These are phyloP conservation scores for Scomber japonicus DNA, from an alignment of 2,113 vertebrate genomes.

Conservation along the genomic window DNA sequence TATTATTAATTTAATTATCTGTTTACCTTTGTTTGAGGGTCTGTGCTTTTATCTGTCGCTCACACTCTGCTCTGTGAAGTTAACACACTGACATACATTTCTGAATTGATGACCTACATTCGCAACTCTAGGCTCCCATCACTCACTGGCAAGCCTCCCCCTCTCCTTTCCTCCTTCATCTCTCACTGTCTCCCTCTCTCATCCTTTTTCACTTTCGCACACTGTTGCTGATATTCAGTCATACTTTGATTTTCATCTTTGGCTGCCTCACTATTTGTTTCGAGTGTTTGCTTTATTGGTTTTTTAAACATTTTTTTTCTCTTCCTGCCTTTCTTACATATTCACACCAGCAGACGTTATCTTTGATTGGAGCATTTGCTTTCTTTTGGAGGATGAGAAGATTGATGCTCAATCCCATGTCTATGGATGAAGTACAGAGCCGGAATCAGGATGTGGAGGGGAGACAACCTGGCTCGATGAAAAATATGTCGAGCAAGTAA, in stretches of 20 bases:
- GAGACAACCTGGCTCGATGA: too few relatives aligned
- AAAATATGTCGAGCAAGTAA: too few relatives aligned
- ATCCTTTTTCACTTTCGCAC: background rate
- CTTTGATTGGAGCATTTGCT: too few relatives aligned
- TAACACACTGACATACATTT: constrained; percentile 80
- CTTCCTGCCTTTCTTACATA: background rate
- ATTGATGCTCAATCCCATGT: too few relatives aligned
- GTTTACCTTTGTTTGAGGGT: background rate
- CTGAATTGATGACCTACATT: constrained; percentile 79
- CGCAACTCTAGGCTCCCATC: constrained; percentile 36
- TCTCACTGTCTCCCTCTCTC: background rate
- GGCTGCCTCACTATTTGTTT: background rate
- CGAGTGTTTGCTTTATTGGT: background rate
- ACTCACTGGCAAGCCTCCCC: constrained; percentile 1
- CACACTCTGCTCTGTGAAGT: constrained; percentile 13
- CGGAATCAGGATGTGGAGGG: too few relatives aligned
- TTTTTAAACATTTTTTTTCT: background rate
- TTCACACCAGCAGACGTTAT: too few relatives aligned
- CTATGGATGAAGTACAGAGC: too few relatives aligned
- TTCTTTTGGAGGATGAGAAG: too few relatives aligned
- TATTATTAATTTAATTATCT: constrained; percentile 17
- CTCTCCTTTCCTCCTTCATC: background rate
- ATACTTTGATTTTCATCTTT: background rate
- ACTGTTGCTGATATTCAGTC: background rate
- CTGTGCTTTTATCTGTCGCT: constrained; percentile 13